Conservation (phyloP, 2,113 vertebrate species). For the Hyperoodon ampullatus region DNA sequence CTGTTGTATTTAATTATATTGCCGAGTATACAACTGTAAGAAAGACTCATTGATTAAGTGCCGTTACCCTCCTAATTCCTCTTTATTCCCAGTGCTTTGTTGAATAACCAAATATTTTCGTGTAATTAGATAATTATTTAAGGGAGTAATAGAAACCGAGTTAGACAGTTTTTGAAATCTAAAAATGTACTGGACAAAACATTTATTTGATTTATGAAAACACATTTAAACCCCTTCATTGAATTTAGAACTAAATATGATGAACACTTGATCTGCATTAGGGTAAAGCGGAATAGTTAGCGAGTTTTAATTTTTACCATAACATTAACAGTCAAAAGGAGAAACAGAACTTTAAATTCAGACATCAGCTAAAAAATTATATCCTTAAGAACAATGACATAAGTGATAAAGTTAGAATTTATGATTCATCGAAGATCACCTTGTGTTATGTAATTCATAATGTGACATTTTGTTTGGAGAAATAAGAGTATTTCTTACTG, state of each 20-base stretch:
- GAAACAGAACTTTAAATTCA: slow-evolving; percentile 50
- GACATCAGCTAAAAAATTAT: slow-evolving; percentile 52
- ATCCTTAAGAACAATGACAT: slow-evolving; percentile 29
- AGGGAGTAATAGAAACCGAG: background rate
- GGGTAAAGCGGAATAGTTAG: slow-evolving; percentile 5
- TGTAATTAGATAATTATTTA: slow-evolving; percentile 30
- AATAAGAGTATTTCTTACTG: slow-evolving; percentile 34
- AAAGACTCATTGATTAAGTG: background rate
- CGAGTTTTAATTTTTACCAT: background rate
- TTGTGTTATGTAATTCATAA: slow-evolving; percentile 63
- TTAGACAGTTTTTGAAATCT: background rate
- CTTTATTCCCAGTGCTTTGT: background rate
- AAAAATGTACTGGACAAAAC: background rate
- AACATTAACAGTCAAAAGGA: background rate
- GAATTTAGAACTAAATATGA: slow-evolving; percentile 13
- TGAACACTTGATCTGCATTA: background rate
- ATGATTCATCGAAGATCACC: slow-evolving; percentile 59
- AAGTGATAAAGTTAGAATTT: slow-evolving; percentile 71
- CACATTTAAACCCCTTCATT: background rate
- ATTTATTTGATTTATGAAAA: slow-evolving; percentile 6
- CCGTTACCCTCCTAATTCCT: background rate
- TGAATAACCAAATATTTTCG: slow-evolving; percentile 34
- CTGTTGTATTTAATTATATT: background rate
- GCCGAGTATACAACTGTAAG: background rate
- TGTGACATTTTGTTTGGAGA: slow-evolving; percentile 46